phyloP scores from a whole-genome alignment of 2,888 invertebrate species.

The Fragum fragum region DNA sequence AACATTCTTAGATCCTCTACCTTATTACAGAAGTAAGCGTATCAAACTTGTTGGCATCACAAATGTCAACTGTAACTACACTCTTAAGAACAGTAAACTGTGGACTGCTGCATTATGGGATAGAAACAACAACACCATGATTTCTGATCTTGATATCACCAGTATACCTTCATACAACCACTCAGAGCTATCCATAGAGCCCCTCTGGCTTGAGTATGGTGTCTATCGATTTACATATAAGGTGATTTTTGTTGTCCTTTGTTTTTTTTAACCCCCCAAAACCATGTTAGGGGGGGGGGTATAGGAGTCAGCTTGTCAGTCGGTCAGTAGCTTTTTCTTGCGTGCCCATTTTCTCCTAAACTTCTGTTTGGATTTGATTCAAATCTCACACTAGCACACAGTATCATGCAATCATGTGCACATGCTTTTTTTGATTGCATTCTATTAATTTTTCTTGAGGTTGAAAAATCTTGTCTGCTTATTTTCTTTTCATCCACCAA shows the following conservation, averaged over 20 bases:
- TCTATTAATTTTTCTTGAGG: too few relatives aligned
- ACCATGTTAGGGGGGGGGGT: too few relatives aligned
- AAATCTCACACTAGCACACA: too few relatives aligned
- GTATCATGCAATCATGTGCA: too few relatives aligned
- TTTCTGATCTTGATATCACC: conserved; percentile 48
- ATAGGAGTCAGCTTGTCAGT: too few relatives aligned
- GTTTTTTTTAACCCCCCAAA: too few relatives aligned
- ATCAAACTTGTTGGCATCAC: conserved; percentile 70
- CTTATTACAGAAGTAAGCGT: conserved; percentile 41
- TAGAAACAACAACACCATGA: conserved; percentile 54
- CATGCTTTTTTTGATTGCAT: too few relatives aligned
- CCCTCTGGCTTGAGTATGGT: conserved; percentile 81
- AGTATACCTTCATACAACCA: conserved; percentile 49
- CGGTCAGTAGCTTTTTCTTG: too few relatives aligned
- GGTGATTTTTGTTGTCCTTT: conserved; percentile 14
- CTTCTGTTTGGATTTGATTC: too few relatives aligned
- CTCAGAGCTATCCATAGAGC: conserved; percentile 75
- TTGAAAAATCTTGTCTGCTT: too few relatives aligned
- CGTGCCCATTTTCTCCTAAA: too few relatives aligned
- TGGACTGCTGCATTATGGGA: conserved; percentile 77
- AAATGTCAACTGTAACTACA: conserved; percentile 74
- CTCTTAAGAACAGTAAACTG: conserved; percentile 76
- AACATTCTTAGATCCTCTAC: conserved; percentile 16
- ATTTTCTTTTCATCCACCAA: too few relatives aligned
- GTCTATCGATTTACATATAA: conserved; percentile 50